phyloP scores from a whole-genome alignment of 64 coral and sea anemone genomes.

The Porites australiensis region DNA sequence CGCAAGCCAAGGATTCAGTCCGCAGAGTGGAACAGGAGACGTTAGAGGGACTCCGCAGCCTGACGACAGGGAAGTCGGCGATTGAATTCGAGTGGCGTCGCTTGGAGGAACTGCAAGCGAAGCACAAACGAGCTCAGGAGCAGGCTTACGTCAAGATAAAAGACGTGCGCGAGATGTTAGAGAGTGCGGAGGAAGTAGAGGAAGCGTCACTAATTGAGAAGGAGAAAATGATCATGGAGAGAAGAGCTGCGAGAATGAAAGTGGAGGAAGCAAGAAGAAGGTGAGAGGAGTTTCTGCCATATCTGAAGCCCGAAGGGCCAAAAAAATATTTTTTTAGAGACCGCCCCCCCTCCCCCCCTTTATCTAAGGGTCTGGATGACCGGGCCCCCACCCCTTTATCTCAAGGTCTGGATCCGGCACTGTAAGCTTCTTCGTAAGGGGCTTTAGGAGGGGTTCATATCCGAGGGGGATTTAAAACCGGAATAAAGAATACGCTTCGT shows the following conservation, averaged over 20 bases:
- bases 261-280: constrained; percentile 91
- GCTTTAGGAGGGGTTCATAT: no score
- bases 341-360: no score
- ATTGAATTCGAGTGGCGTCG: constrained; percentile 89
- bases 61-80: constrained; percentile 91
- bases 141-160: constrained; percentile 81
- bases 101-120: constrained; percentile 89
- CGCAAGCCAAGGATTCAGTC: constrained; percentile 84
- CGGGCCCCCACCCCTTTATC: no score
- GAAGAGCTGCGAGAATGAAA: constrained; percentile 85
- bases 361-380: no score
- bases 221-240: constrained; percentile 97
- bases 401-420: no score
- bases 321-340: no score
- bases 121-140: constrained; percentile 94
- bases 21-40: constrained; percentile 91
- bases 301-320: no score
- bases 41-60: constrained; percentile 84
- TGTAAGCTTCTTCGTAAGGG: no score
- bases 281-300: constrained; percentile 64
- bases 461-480: no score
- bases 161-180: constrained; percentile 86
- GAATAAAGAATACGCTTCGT: no score
- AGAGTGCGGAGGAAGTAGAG: constrained; percentile 90
- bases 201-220: constrained; percentile 93